phyloP scores from a whole-genome alignment of 1,140 invertebrate species.

The Centruroides vittatus region DNA sequence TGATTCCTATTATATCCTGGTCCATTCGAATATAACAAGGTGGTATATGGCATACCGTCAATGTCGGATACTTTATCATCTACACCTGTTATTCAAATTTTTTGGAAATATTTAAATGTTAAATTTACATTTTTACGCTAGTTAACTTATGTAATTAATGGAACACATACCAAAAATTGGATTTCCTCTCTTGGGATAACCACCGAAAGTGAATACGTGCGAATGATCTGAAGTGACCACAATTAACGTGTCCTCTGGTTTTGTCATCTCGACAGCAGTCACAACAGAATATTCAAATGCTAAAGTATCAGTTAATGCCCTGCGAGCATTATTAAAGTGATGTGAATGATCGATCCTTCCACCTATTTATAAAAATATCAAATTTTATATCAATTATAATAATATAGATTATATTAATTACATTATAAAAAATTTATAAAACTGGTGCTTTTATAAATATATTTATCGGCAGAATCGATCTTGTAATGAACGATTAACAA shows the following conservation, averaged over 20 bases:
- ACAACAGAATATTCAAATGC: constrained; percentile 18
- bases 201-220: constrained; percentile 21
- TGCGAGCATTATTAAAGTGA: constrained; percentile 60
- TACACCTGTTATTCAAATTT: not conserved
- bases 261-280: constrained; percentile 21
- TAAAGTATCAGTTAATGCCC: constrained; percentile 40
- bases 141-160: too few relatives aligned
- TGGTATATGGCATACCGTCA: constrained; percentile 60
- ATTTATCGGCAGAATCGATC: too few relatives aligned
- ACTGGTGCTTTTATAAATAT: too few relatives aligned
- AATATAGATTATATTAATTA: too few relatives aligned
- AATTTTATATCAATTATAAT: too few relatives aligned
- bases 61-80: constrained; percentile 11
- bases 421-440: too few relatives aligned
- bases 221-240: constrained; percentile 23
- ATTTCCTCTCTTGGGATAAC: constrained; percentile 20
- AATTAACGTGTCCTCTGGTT: constrained; percentile 21
- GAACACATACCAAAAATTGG: constrained; percentile 13
- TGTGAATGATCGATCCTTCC: constrained; percentile 59
- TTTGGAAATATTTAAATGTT: too few relatives aligned
- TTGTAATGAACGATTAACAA: too few relatives aligned
- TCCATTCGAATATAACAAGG: constrained; percentile 65
- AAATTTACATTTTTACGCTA: too few relatives aligned
- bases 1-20: constrained; percentile 40
- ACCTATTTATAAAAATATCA: not conserved